Evolutionary conservation across 2,888 invertebrate genomes (phyloP), one percentile per base, ranked within the genome.

Genomic region (Plagodis pulveraria): DNA sequence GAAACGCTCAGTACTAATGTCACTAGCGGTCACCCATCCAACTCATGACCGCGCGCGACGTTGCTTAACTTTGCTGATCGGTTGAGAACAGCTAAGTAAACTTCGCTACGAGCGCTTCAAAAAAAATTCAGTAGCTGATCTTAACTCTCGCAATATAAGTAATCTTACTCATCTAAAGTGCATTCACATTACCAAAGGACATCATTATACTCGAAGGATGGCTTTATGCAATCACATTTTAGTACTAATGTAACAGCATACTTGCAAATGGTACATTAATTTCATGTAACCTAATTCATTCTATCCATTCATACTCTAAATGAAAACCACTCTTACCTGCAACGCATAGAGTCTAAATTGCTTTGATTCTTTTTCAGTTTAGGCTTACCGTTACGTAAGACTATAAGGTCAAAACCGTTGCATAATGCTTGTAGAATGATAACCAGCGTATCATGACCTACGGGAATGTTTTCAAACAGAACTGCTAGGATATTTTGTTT

Each of bases 361-460:
- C 32, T 44, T 47, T 61, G 67, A 33, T 12, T 48, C 2, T 40
- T 22, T 47, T 38, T 56, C 62, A 78, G 82, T 83, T 85, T 84
- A 75, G 76, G 81, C 80, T 78, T 69, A 73, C 72, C 73, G 76
- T 89, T 90, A 90, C 90, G 89, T 90, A 89, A 90, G 70, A 73
- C 76, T 86, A 80, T 90, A 90, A 90, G 89, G 90, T 90, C 89
- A 85, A 65, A 68, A 65, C 60, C 54, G 69, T 89, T 90, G 89
- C 89, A 88, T 90, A 89, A 89, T 80, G 66, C 58, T 71, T 77
- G 74, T 75, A 59, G 70, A 75, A 78, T 77, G 70, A 66, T 63
- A 70, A 48, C 89, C 81, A 85, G 70, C 69, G 45, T 78, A 73
- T 43, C 12, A 61, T 75, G 87, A 76, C 33, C 84, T 72, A 52